Percentiles rank a stretch among this genome's conserved stretches.
Conservation (phyloP, 2,888 invertebrate species). For the Heliothis peltigera region DNA sequence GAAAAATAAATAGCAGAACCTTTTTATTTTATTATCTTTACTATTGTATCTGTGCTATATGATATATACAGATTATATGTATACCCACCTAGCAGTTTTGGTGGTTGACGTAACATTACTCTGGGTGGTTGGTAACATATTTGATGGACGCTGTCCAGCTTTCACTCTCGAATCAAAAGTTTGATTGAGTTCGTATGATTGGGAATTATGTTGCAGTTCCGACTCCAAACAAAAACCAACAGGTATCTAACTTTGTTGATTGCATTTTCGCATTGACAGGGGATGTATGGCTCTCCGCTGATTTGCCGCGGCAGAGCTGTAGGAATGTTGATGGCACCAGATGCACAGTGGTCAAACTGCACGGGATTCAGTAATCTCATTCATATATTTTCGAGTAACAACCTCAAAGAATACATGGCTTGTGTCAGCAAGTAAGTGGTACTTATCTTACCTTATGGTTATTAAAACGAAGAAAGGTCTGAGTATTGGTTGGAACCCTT, state of each 20-base stretch:
- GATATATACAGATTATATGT: no score
- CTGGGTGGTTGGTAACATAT: no score
- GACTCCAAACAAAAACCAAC: background rate
- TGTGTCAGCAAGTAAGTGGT: conserved; percentile 73
- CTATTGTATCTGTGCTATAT: no score
- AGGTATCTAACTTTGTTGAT: background rate
- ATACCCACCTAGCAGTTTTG: no score
- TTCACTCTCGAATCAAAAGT: no score
- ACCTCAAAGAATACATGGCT: conserved; percentile 68
- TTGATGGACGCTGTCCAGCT: no score
- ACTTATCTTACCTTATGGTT: background rate
- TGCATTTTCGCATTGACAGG: conserved; percentile 65
- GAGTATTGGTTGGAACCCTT: background rate
- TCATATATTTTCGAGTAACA: conserved; percentile 68
- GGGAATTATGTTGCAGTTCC: no score
- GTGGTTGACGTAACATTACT: no score
- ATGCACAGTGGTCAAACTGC: conserved; percentile 85
- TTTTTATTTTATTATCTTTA: no score
- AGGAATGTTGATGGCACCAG: conserved; percentile 81
- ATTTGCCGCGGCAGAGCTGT: conserved; percentile 75
- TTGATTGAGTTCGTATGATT: no score
- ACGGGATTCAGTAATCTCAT: conserved; percentile 78
- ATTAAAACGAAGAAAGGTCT: background rate
- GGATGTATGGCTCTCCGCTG: conserved; percentile 84
- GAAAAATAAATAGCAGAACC: no score